Base-by-base conservation (phyloP, 2,888 invertebrate genomes). In the Caenorhabditis panamensis region DNA sequence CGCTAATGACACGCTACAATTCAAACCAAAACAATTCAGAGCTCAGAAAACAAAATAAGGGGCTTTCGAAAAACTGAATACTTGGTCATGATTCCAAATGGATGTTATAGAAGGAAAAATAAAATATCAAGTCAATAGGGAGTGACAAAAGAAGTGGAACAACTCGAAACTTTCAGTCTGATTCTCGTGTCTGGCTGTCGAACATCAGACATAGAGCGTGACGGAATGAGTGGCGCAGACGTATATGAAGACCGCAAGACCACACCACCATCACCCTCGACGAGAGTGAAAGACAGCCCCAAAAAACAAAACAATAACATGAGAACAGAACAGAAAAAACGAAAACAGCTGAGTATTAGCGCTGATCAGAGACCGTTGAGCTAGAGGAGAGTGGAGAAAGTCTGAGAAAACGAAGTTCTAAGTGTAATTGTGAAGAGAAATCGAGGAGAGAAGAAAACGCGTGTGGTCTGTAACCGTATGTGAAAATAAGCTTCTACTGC, bases 291-390 rank as follows among this genome's bases (percentile, higher is more conserved):
- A 68, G 58, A 68, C 54, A 62, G 54, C 28, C 44, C 18, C 2
- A 47, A 69, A 72, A 72, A 72, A 64, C 63, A 72, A 72, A 72
- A 72, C 63, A 72, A 72, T 71, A 71, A 71, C 71, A 71, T 71
- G 53, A 71, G 71, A 47, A 68, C 41, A 41, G 41, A 41, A 41
- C 13, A 41, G 41, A 54, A 49, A 41, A 37, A 41, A 56, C 37
- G 49, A 68, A 56, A 73, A 73, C 64, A 66, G 53, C 59, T 61
- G 66, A 75, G 66, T 66, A 75, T 66, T 61, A 66, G 64, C 53
- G 54, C 16, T 16, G 63, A 51, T 51, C 37, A 53, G 31, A 64
- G 53, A 53, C 31, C 36, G 49, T 58, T n/a, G 63, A 31, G 63
- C 28, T 18, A 18, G 22, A 18, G 20, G 59, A 56, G 58, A 18